Percentiles rank a stretch among this genome's conserved stretches.
These are phyloP conservation scores for Fukomys damarensis DNA, from an alignment of 2,113 vertebrate species.

Conservation along the genomic window DNA sequence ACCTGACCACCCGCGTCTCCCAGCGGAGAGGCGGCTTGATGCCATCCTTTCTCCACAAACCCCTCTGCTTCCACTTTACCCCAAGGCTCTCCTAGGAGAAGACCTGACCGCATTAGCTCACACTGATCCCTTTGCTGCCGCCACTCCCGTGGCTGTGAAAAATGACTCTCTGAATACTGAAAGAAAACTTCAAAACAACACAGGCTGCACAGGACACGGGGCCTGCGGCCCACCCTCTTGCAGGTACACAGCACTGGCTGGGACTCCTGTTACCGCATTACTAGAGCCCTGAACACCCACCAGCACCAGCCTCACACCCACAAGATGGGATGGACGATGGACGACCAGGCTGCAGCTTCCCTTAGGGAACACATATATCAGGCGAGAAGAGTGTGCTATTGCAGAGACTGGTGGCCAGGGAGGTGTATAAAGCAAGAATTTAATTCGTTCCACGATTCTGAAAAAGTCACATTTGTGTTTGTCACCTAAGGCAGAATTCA, in stretches of 20 bases:
- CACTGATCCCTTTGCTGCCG: neutral
- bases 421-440: neutral
- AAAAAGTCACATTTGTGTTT: neutral
- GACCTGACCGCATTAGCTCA: too few relatives aligned
- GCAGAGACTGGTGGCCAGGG: neutral
- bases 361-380: too few relatives aligned
- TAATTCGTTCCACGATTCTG: neutral
- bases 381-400: neutral
- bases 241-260: too few relatives aligned
- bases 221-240: neutral
- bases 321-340: too few relatives aligned
- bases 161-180: neutral
- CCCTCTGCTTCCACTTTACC: neutral
- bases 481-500: neutral
- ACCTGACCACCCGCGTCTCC: too few relatives aligned
- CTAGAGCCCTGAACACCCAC: neutral
- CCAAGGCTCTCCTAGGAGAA: neutral
- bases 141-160: neutral
- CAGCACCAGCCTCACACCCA: neutral
- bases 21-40: neutral
- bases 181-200: neutral
- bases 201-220: neutral
- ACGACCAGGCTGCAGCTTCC: too few relatives aligned
- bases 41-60: neutral
- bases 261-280: neutral